A percentile compares a stretch with the other conserved stretches of the same genome.
These are phyloP conservation scores for Pseudomyrmex sp. DNA, from an alignment of 1,140 invertebrate genomes.

Conservation along the genomic window DNA sequence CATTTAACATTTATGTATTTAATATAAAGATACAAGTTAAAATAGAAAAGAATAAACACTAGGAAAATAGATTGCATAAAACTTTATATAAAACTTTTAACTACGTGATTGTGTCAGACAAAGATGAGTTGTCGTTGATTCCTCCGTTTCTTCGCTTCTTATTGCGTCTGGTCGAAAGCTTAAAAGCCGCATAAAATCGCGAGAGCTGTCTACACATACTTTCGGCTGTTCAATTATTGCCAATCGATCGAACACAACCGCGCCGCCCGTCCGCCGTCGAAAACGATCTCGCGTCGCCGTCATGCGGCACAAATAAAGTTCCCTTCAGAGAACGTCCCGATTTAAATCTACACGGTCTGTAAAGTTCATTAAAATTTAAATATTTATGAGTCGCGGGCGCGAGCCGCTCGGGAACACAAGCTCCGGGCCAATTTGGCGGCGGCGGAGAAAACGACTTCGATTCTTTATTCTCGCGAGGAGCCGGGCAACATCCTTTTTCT, in stretches of 20 bases:
- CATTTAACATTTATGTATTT: no score
- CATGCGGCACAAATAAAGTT: constrained; percentile 10
- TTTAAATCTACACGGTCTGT: constrained; percentile 76
- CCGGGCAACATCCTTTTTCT: constrained; percentile 17
- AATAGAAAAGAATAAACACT: no score
- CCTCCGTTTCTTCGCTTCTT: not conserved
- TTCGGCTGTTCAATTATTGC: constrained; percentile 44
- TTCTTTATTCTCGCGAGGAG: constrained; percentile 71
- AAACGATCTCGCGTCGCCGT: constrained; percentile 3
- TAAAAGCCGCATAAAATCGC: constrained; percentile 13
- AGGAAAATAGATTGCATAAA: no score
- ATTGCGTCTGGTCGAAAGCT: not conserved
- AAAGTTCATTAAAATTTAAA: constrained; percentile 80
- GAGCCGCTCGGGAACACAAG: constrained; percentile 39
- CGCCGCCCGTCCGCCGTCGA: not conserved
- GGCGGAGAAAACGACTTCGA: constrained; percentile 71
- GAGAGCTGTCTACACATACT: constrained; percentile 5
- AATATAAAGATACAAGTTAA: no score
- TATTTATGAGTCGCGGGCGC: constrained; percentile 75
- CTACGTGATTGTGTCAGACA: no score
- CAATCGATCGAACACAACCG: constrained; percentile 14
- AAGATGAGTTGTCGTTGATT: not conserved
- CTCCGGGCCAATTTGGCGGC: constrained; percentile 74
- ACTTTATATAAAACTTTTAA: no score
- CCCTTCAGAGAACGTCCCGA: constrained; percentile 61